These are phyloP conservation scores for Bolinopsis microptera DNA, from an alignment of 37 sponge, comb jelly and placozoan species.

Conservation along the genomic window DNA sequence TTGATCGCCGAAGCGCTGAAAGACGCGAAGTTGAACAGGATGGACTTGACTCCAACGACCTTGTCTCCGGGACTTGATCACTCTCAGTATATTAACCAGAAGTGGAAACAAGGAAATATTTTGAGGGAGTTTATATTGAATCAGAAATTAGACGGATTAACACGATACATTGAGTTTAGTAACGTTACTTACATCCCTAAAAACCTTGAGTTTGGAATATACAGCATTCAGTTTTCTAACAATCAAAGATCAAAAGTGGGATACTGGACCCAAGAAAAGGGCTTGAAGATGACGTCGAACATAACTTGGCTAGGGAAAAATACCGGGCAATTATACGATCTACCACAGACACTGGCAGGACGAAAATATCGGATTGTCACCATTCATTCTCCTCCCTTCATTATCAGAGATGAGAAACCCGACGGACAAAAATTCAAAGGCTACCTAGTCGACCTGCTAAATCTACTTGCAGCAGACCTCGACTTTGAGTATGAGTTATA, in stretches of 20 bases:
- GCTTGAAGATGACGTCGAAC: background rate
- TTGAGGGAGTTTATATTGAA: background rate
- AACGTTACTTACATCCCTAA: background rate
- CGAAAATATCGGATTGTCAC: background rate
- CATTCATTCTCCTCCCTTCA: constrained; percentile 5
- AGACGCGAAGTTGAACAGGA: background rate
- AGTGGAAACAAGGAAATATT: background rate
- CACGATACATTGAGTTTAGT: background rate
- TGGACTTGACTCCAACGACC: background rate
- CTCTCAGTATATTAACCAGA: background rate
- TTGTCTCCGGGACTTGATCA: background rate
- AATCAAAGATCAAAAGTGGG: background rate
- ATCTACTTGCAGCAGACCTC: background rate
- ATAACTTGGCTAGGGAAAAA: background rate
- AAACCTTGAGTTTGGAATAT: background rate
- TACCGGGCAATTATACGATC: background rate
- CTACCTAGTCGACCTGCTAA: background rate
- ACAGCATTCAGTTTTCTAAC: background rate
- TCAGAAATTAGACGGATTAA: background rate
- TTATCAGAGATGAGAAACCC: background rate
- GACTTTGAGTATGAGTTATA: background rate
- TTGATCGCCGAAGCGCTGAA: background rate
- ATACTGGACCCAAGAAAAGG: background rate
- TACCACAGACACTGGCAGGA: background rate
- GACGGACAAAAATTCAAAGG: background rate